A percentile compares a stretch with the other conserved stretches of the same genome.
phyloP scores from a whole-genome alignment of 2,113 vertebrate species.

The Nematolebias whitei region DNA sequence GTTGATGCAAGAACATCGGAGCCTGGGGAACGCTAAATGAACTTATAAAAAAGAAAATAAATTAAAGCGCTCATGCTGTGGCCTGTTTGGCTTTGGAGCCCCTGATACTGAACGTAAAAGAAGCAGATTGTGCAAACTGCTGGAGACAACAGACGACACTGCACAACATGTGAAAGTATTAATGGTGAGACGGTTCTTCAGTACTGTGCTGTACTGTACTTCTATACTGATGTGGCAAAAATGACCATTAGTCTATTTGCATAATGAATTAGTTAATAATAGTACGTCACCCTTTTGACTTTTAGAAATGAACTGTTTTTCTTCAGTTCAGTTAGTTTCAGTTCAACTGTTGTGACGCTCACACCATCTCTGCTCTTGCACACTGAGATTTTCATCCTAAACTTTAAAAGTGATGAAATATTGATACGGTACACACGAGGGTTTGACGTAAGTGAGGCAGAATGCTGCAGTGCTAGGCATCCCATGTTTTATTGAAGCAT shows the following conservation, averaged over 20 bases:
- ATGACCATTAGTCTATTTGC: too few relatives aligned
- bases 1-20: not conserved
- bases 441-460: conserved; percentile 68
- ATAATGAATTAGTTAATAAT: too few relatives aligned
- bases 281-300: too few relatives aligned
- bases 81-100: not conserved
- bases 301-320: too few relatives aligned
- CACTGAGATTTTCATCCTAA: conserved; percentile 64
- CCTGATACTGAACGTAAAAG: not conserved
- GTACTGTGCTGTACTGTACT: too few relatives aligned
- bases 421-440: conserved; percentile 70
- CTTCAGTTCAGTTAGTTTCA: not conserved
- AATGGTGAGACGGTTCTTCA: too few relatives aligned
- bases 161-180: too few relatives aligned
- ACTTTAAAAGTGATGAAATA: conserved; percentile 74
- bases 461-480: conserved; percentile 68
- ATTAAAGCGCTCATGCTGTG: too few relatives aligned
- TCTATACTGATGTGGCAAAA: too few relatives aligned
- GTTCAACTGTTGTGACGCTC: conserved; percentile 38
- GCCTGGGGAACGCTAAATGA: not conserved
- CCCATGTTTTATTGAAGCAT: conserved; percentile 79
- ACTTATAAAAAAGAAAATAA: not conserved
- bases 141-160: too few relatives aligned
- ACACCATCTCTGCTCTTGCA: conserved; percentile 16
- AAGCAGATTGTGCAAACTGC: not conserved